Base-by-base conservation (phyloP, 92 coral and sea anemone genomes). In the Siderastrea siderea region DNA sequence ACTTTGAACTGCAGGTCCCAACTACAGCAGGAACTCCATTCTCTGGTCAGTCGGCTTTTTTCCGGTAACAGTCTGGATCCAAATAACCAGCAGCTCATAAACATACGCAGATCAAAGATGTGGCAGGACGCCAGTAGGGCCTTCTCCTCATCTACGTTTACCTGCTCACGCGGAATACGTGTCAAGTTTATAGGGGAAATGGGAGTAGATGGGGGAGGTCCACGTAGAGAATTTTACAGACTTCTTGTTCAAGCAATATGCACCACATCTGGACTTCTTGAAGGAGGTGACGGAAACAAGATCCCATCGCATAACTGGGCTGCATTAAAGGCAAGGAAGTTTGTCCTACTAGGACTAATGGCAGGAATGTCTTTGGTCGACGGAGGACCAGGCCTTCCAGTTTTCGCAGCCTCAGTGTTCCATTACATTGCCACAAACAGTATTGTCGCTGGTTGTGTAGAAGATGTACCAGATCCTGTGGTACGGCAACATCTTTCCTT, bases 201-300 rank as follows among this genome's bases (percentile, higher is more conserved):
- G 68, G 92, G 86, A 3, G 49, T 88, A 15, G 95, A 92, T 88
- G 95, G 95, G 43, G 95, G 92, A 44, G 95, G 92, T 6, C 95
- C 90, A 49, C 55, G 61, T 3, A 52, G 92, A 7, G 94, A 91
- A 68, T 91, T 82, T 63, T 91, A 87, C 61, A 78, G 85, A 12
- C 94, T 91, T 77, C 78, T 91, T 44, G 76, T 87, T 9, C 68
- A 75, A 43, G 51, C 78, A 16, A 26, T 26, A n/a, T 74, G 78
- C 13, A 51, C 78, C n/a, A 52, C 44, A 14, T 43, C 78, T 51
- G 78, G 78, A 11, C 55, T 74, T 9, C 44, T 74, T 11, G 78
- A 74, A 71, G 76, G 76, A 48, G 14, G 76, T 71, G 76, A 71
- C 26, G 58, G 58, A 12, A 71, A 17, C 1, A 71, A 71, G 17